Evolutionary conservation across 2,113 vertebrate species (phyloP).

Genomic region (Apaloderma vittatum): DNA sequence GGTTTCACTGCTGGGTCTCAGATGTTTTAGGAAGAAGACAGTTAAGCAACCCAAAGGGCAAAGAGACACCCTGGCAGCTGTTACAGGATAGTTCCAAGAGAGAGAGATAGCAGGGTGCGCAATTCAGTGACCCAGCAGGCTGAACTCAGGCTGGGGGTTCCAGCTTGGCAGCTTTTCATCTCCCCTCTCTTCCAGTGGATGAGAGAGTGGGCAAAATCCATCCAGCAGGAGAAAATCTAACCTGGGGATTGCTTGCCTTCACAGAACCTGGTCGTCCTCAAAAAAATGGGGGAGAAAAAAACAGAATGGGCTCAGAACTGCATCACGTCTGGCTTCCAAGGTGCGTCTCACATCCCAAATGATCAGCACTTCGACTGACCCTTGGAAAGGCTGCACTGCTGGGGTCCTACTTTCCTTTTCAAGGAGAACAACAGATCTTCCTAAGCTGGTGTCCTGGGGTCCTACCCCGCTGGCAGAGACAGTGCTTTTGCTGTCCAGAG

Average conservation of each 20-base stretch:
- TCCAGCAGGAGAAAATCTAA: neutral
- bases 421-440: neutral
- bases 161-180: neutral
- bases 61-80: neutral
- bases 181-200: neutral
- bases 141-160: neutral
- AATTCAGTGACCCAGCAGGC: neutral
- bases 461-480: neutral
- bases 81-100: neutral
- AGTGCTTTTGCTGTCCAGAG: neutral
- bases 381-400: neutral
- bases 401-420: neutral
- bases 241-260: neutral
- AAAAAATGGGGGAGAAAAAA: conserved; percentile 87
- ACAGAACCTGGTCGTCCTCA: conserved; percentile 88
- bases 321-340: conserved; percentile 89
- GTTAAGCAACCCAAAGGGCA: neutral
- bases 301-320: conserved; percentile 88
- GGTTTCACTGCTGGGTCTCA: neutral
- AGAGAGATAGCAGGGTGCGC: neutral
- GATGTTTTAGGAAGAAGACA: neutral
- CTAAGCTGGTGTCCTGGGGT: neutral
- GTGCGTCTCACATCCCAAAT: conserved; percentile 68
- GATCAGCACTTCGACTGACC: neutral
- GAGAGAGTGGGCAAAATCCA: neutral